Evolutionary conservation across 2,797 vertebrate genomes (phyloP).

Genomic region (Gobionotothen gibberifrons): DNA sequence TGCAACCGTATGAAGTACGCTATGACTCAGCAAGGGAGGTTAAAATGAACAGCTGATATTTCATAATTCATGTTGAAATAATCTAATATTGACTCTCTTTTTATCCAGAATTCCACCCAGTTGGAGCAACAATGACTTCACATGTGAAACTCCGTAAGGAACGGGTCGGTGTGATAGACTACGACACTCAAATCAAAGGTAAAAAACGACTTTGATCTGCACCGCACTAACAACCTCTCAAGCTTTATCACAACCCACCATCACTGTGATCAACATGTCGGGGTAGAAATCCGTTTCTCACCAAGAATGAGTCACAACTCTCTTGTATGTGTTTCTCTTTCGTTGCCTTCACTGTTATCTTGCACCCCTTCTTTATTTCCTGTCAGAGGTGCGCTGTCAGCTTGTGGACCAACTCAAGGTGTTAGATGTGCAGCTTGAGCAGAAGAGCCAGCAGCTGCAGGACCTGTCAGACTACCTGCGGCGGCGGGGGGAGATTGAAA

Average conservation of each 20-base stretch:
- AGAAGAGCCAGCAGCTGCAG: slow-evolving; percentile 85
- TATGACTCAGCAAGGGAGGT: neutral
- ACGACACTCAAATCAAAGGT: slow-evolving; percentile 92
- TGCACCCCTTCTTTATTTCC: neutral
- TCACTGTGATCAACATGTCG: neutral
- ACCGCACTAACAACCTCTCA: accelerated
- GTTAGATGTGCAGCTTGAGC: slow-evolving; percentile 83
- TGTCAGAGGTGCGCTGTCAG: slow-evolving; percentile 83
- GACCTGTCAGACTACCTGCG: slow-evolving; percentile 84
- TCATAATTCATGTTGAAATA: neutral
- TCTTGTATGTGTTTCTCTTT: neutral
- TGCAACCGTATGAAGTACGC: slow-evolving; percentile 1
- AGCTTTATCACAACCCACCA: neutral
- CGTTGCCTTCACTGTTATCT: neutral
- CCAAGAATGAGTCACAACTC: slow-evolving; percentile 22
- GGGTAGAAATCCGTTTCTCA: neutral
- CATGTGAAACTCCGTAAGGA: slow-evolving; percentile 86
- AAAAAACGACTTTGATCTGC: slow-evolving; percentile 19
- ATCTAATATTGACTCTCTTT: slow-evolving; percentile 20
- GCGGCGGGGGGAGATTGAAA: slow-evolving; percentile 84
- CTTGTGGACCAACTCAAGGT: slow-evolving; percentile 84
- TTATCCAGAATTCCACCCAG: slow-evolving; percentile 73
- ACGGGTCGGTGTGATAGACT: slow-evolving; percentile 80
- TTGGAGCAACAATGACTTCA: slow-evolving; percentile 82
- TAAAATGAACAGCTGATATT: neutral